Percentiles rank a stretch among this genome's conserved stretches.
Conservation (phyloP, 2,888 invertebrate species). For the Zaprionus lineosus region DNA sequence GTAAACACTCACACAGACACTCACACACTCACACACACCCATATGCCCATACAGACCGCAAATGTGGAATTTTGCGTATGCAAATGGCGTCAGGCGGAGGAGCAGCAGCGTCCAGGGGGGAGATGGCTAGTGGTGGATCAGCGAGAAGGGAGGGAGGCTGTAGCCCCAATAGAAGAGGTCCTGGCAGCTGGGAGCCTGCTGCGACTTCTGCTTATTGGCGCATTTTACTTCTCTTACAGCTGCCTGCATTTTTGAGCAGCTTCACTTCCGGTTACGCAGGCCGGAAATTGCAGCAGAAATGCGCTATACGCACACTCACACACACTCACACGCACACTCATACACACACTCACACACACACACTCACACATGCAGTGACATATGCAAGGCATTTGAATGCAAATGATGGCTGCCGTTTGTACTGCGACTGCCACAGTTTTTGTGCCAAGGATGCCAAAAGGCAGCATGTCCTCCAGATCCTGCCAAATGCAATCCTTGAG, state of each 20-base stretch:
- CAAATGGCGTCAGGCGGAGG: slow-evolving; percentile 42
- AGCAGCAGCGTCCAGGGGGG: too few relatives aligned
- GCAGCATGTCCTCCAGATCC: too few relatives aligned
- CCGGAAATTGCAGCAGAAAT: slow-evolving; percentile 73
- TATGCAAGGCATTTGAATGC: slow-evolving; percentile 68
- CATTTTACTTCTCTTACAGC: slow-evolving; percentile 71
- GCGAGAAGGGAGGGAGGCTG: not conserved
- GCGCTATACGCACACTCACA: slow-evolving; percentile 17
- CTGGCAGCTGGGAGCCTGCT: not conserved
- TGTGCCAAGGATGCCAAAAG: too few relatives aligned
- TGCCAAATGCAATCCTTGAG: slow-evolving; percentile 7
- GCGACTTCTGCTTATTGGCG: slow-evolving; percentile 54
- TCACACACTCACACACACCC: not conserved
- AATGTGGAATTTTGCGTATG: slow-evolving; percentile 40
- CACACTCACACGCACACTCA: slow-evolving; percentile 11
- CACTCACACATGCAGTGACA: slow-evolving; percentile 27
- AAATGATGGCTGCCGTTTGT: slow-evolving; percentile 64
- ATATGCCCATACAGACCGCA: slow-evolving; percentile 9
- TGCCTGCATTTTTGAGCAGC: slow-evolving; percentile 72
- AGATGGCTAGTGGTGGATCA: not conserved
- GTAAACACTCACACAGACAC: not conserved
- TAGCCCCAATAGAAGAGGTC: too few relatives aligned
- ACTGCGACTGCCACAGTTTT: slow-evolving; percentile 25
- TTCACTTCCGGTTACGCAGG: slow-evolving; percentile 67
- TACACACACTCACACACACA: slow-evolving; percentile 11